Evolutionary conservation across 2,888 invertebrate genomes (phyloP), one percentile per base, ranked within the genome.

Genomic region (Eupithecia subfuscata): DNA sequence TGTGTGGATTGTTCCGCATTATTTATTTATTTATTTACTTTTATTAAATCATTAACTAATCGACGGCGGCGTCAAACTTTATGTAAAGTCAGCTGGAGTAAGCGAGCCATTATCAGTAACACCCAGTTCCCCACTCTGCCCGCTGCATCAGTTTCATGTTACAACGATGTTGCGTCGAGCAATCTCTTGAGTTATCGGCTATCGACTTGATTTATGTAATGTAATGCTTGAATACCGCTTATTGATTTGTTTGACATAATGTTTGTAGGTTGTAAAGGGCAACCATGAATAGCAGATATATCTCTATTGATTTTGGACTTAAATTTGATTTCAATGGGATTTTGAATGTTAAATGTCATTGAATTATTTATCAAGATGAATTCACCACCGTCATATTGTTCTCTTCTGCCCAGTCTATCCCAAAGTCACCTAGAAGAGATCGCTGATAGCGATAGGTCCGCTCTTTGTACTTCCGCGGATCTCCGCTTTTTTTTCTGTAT

Each of bases 221-320:
- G 63, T 69, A 70, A 75, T 69, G 75, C 70, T 70, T 43, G 56
- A 37, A 70, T 74, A 68, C 30, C 37, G 69, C 45, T 78, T 77
- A 81, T 81, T 81, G 78, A 79, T 77, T 77, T 76, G 78, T 78
- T 79, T 74, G 77, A 79, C 74, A 75, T 75, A 75, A 75, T 75
- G 77, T 75, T 69, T 69, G 68, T 68, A n/a, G n/a, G 37, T 37
- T 40, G 67, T 67, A 67, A 64, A 64, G 64, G 64, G 64, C 64
- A 34, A 34, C 18, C 64, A 34, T 64, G 16, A 14, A 64, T 64
- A 30, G 18, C 7, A 16, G 64, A 12, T 14, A 22, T 6, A 64
- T 64, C 64, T 64, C 34, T 64, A 34, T 64, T 34, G 34, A 8
- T 8, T 64, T 64, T 64, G 34, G 34, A 64, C 18, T 25, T 25